phyloP scores from a whole-genome alignment of 1,140 invertebrate genomes.

The Cherax quadricarinatus region DNA sequence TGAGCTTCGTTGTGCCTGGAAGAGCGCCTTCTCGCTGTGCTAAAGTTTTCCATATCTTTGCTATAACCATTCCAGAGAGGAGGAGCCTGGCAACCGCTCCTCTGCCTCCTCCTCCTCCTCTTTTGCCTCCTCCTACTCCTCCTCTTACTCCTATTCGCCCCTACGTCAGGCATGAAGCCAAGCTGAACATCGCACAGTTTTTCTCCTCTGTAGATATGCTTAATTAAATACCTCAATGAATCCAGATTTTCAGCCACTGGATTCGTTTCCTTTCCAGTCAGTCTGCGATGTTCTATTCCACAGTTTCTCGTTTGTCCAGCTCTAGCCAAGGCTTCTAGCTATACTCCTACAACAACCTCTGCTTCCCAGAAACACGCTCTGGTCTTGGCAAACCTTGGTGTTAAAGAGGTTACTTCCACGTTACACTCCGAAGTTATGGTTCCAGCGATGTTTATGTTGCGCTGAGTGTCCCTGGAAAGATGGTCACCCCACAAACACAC shows the following conservation, averaged over 20 bases:
- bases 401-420: neutral
- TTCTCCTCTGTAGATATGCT: neutral
- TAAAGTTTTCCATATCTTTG: conserved; percentile 3
- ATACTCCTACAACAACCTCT: neutral
- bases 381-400: neutral
- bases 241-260: neutral
- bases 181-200: neutral
- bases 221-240: conserved; percentile 9
- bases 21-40: neutral
- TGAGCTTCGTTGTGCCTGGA: too few species aligned
- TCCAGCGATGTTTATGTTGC: neutral
- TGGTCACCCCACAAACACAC: neutral
- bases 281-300: neutral
- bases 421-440: neutral
- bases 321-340: neutral
- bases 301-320: neutral
- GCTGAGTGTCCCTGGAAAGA: neutral
- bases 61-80: neutral
- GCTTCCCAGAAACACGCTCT: neutral
- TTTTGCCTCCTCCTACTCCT: too few species aligned
- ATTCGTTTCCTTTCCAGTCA: neutral
- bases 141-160: neutral
- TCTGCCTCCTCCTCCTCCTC: neutral
- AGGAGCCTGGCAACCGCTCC: neutral
- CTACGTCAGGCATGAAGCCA: neutral